Evolutionary conservation across 2,888 invertebrate genomes (phyloP).

Genomic region (Podabrus alpinus): DNA sequence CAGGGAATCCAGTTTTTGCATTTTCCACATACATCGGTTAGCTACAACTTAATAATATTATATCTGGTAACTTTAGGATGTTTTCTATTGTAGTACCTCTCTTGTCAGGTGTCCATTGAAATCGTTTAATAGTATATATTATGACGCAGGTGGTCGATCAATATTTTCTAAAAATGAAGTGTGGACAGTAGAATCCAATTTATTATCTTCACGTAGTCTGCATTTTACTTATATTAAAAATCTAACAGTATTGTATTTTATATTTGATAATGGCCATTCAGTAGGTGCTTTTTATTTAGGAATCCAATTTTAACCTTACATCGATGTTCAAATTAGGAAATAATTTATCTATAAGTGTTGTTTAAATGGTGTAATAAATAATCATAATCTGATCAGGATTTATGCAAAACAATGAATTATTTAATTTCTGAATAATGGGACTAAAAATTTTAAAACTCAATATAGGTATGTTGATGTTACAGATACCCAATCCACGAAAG

Average conservation of each 20-base stretch:
- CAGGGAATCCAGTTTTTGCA: no score
- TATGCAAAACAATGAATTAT: background rate
- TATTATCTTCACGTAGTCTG: background rate
- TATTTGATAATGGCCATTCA: background rate
- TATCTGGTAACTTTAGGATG: no score
- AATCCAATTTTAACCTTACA: slow-evolving; percentile 28
- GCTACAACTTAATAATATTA: no score
- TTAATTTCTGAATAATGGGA: background rate
- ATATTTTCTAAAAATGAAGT: no score
- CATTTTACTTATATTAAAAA: background rate
- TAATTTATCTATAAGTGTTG: slow-evolving; percentile 21
- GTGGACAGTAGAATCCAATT: background rate
- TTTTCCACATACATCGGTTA: no score
- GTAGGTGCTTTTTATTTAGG: slow-evolving; percentile 13
- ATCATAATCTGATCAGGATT: background rate
- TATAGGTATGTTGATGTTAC: background rate
- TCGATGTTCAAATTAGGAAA: slow-evolving; percentile 30
- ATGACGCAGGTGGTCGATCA: no score
- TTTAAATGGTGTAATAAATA: slow-evolving; percentile 18
- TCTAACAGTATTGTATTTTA: background rate
- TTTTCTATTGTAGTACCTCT: no score
- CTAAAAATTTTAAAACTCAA: background rate
- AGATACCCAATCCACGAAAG: background rate
- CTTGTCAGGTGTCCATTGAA: no score
- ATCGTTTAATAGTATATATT: no score